These are phyloP conservation scores for Zaprionus vittiger DNA, from an alignment of 1,140 invertebrate species.

Conservation along the genomic window DNA sequence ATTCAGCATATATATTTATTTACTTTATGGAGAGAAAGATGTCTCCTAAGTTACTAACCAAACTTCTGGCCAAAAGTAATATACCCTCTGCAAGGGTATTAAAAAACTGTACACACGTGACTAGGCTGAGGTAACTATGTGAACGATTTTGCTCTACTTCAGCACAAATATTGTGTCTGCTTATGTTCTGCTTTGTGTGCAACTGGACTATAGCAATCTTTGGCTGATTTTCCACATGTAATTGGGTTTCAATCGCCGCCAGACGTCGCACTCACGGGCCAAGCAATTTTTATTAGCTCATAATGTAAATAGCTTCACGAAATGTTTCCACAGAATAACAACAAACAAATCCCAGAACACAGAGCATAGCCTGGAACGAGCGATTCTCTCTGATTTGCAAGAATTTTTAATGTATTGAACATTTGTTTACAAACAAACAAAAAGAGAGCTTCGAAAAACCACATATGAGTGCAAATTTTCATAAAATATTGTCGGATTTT, in stretches of 20 bases:
- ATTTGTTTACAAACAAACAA: slow-evolving; percentile 55
- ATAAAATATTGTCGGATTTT: slow-evolving; percentile 2
- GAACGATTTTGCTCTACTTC: not conserved
- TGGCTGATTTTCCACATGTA: slow-evolving; percentile 24
- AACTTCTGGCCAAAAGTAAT: no score
- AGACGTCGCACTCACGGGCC: slow-evolving; percentile 3
- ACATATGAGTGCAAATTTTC: slow-evolving; percentile 2
- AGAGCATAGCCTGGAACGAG: not conserved
- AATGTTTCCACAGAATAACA: not conserved
- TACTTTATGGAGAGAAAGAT: no score
- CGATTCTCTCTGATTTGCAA: not conserved
- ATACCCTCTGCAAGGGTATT: no score
- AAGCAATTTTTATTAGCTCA: slow-evolving; percentile 62
- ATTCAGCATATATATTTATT: no score
- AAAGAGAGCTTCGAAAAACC: slow-evolving; percentile 6
- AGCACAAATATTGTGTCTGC: not conserved
- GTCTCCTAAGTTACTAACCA: no score
- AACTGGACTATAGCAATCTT: not conserved
- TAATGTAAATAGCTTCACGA: slow-evolving; percentile 12
- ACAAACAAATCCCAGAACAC: slow-evolving; percentile 21
- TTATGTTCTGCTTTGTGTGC: not conserved
- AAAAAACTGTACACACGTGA: slow-evolving; percentile 51
- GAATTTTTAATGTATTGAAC: slow-evolving; percentile 52
- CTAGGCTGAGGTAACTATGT: slow-evolving; percentile 45
- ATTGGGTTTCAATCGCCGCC: slow-evolving; percentile 60